phyloP scores from a whole-genome alignment of 2,888 invertebrate species.

The Ptychoptera contaminata region DNA sequence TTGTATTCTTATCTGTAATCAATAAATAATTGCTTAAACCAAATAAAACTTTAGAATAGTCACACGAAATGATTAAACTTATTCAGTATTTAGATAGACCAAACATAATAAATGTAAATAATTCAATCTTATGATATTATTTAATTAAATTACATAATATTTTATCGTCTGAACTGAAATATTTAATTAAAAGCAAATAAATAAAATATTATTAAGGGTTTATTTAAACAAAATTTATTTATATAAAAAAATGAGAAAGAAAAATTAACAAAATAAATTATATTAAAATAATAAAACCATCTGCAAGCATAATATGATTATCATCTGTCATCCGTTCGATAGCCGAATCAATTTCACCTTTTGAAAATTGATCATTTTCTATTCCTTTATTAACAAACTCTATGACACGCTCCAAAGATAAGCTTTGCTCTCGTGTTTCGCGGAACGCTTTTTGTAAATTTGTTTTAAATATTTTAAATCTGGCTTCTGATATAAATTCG shows the following conservation, averaged over 20 bases:
- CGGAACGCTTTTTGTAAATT: constrained; percentile 62
- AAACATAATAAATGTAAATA: too few relatives aligned
- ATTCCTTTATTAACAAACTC: constrained; percentile 48
- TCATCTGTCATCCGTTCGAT: constrained; percentile 70
- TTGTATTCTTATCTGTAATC: too few relatives aligned
- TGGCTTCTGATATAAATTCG: constrained; percentile 28
- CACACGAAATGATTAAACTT: too few relatives aligned
- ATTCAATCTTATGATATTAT: too few relatives aligned
- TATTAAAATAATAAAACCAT: constrained; percentile 69
- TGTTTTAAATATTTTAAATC: constrained; percentile 52
- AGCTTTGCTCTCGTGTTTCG: constrained; percentile 57
- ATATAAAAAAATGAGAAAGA: background rate
- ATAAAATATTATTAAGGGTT: too few relatives aligned
- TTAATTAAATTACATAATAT: too few relatives aligned
- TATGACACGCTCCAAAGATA: constrained; percentile 48
- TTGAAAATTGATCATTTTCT: constrained; percentile 39
- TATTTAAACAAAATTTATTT: too few relatives aligned
- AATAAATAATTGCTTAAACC: too few relatives aligned
- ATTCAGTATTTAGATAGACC: too few relatives aligned
- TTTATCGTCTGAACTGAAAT: too few relatives aligned
- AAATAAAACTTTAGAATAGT: too few relatives aligned
- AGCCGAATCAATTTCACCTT: constrained; percentile 61
- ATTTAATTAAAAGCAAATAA: too few relatives aligned
- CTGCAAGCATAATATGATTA: constrained; percentile 84
- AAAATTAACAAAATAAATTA: constrained; percentile 27